These are phyloP conservation scores for Heliocidaris erythrogramma DNA, from an alignment of 35 echinoderm and acorn worm species.

Conservation along the genomic window DNA sequence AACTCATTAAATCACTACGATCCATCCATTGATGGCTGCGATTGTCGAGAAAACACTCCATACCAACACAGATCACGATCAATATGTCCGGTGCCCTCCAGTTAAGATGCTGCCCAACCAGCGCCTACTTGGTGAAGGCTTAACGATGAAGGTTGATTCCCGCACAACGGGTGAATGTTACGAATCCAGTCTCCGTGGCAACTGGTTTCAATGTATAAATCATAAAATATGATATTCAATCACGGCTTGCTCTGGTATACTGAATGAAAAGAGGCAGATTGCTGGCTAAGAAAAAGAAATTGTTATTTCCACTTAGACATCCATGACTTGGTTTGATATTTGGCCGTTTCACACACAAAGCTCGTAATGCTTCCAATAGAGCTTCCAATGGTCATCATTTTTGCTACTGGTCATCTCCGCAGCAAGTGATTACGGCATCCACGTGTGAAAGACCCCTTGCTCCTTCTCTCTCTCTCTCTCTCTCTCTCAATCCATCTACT, in stretches of 20 bases:
- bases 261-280: neutral
- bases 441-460: neutral
- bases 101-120: neutral
- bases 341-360: neutral
- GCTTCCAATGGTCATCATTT: neutral
- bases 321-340: neutral
- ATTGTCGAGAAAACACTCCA: slow-evolving; percentile 10
- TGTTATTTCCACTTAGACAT: neutral
- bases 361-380: neutral
- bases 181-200: neutral
- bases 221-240: neutral
- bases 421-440: neutral
- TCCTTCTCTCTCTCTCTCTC: neutral
- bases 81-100: neutral
- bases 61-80: slow-evolving; percentile 9
- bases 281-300: neutral
- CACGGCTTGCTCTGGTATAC: neutral
- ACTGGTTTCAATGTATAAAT: neutral
- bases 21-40: neutral
- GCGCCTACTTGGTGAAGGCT: neutral
- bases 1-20: neutral
- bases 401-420: neutral
- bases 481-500: neutral
- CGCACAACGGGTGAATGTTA: neutral
- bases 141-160: neutral